phyloP scores from a whole-genome alignment of 2,797 vertebrate genomes.

The Gouania willdenowi region DNA sequence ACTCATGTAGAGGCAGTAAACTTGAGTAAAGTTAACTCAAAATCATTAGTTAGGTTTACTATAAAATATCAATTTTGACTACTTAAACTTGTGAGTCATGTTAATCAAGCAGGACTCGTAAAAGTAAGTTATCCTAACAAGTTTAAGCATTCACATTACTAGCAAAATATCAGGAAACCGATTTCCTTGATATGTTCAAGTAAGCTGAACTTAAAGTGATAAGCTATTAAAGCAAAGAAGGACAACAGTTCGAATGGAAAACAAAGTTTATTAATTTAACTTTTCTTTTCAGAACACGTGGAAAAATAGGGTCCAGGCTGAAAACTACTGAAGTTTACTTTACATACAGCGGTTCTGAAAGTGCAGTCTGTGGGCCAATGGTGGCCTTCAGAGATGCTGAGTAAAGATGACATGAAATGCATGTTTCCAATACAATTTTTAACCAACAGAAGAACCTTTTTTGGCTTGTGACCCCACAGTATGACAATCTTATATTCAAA shows the following conservation, averaged over 20 bases:
- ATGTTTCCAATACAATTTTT: no score
- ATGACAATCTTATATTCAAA: no score
- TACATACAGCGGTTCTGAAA: no score
- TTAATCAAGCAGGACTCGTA: background rate
- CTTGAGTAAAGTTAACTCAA: background rate
- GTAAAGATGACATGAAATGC: no score
- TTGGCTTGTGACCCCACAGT: no score
- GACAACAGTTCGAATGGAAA: background rate
- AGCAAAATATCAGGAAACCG: no score
- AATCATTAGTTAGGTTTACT: background rate
- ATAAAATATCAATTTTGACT: background rate
- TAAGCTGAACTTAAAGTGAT: background rate
- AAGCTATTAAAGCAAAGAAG: background rate
- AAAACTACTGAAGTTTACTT: no score
- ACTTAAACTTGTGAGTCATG: background rate
- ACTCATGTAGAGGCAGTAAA: background rate
- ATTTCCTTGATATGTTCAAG: slow-evolving; percentile 1
- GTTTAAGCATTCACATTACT: background rate
- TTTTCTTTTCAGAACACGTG: background rate
- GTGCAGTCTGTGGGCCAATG: no score
- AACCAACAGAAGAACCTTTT: no score
- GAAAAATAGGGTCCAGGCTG: no score
- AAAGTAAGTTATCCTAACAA: background rate
- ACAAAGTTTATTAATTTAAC: background rate
- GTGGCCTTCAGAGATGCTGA: no score